Percentiles rank a stretch among this genome's conserved stretches.
Conservation (phyloP, 2,113 vertebrate genomes). For the Spizaetus ornatus region DNA sequence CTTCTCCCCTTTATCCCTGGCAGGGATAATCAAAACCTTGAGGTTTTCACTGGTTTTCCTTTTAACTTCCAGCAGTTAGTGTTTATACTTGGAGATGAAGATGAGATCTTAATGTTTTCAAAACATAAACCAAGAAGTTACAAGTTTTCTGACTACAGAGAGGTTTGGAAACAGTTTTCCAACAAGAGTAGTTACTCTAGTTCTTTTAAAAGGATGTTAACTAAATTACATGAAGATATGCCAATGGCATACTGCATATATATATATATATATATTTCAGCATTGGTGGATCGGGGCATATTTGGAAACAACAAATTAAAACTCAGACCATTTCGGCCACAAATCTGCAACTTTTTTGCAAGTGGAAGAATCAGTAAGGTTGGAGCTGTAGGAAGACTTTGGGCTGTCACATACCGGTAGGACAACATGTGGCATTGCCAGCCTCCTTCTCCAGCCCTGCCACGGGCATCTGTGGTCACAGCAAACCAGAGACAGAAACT, state of each 20-base stretch:
- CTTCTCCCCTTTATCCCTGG: neutral
- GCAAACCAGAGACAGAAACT: neutral
- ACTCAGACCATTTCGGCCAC: neutral
- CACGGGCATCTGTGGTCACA: neutral
- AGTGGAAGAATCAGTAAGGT: neutral
- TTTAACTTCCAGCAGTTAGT: neutral
- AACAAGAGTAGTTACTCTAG: neutral
- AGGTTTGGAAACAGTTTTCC: neutral
- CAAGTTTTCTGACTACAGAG: neutral
- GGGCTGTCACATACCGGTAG: neutral
- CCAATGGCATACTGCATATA: neutral
- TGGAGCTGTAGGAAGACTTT: neutral
- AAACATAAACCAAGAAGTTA: neutral
- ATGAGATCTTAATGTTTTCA: neutral
- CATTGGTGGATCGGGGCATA: fast-evolving
- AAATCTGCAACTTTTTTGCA: neutral
- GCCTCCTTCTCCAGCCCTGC: neutral
- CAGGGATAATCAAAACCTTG: neutral
- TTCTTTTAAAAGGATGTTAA: neutral
- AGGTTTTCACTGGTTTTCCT: neutral
- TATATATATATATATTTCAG: too few species aligned
- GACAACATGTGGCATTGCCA: neutral
- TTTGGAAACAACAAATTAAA: neutral
- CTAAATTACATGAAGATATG: neutral
- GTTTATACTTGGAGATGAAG: neutral